Percentiles rank a stretch among this genome's conserved stretches.
Evolutionary conservation across 2,113 vertebrate species (phyloP).

Genomic region (Eurystomus gularis): DNA sequence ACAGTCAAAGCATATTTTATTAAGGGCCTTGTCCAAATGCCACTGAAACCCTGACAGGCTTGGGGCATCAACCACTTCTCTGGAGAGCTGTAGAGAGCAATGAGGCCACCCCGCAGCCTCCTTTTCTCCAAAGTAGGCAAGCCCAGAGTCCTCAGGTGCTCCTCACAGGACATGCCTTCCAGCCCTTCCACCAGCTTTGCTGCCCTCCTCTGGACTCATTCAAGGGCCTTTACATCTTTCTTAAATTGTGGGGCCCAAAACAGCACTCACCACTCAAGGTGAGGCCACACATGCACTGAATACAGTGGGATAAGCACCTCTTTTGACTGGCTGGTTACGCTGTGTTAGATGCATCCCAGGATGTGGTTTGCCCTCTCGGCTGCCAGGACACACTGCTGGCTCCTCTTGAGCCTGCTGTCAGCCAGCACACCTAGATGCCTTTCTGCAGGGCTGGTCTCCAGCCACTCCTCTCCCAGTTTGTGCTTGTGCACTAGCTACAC

Average conservation of each 20-base stretch:
- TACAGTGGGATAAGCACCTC: neutral
- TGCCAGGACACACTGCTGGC: neutral
- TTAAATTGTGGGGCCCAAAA: neutral
- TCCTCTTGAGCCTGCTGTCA: neutral
- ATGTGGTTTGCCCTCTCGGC: neutral
- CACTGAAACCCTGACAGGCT: neutral
- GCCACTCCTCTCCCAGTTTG: fast-evolving
- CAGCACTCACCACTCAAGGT: neutral
- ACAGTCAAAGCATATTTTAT: neutral
- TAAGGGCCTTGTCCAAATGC: neutral
- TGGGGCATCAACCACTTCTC: fast-evolving
- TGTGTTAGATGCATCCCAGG: neutral
- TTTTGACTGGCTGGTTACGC: neutral
- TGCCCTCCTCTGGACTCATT: neutral
- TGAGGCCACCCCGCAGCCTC: neutral
- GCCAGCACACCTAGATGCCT: neutral
- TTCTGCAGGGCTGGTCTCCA: neutral
- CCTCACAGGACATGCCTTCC: neutral
- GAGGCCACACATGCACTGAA: fast-evolving
- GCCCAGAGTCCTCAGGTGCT: fast-evolving
- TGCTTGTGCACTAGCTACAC: fast-evolving
- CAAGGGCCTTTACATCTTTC: neutral
- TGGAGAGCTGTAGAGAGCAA: neutral
- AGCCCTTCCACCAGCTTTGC: neutral
- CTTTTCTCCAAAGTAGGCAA: neutral